A percentile compares a stretch with the other conserved stretches of the same genome.
Conservation (phyloP, 92 coral and sea anemone species). For the Anthopleura xanthogrammica region DNA sequence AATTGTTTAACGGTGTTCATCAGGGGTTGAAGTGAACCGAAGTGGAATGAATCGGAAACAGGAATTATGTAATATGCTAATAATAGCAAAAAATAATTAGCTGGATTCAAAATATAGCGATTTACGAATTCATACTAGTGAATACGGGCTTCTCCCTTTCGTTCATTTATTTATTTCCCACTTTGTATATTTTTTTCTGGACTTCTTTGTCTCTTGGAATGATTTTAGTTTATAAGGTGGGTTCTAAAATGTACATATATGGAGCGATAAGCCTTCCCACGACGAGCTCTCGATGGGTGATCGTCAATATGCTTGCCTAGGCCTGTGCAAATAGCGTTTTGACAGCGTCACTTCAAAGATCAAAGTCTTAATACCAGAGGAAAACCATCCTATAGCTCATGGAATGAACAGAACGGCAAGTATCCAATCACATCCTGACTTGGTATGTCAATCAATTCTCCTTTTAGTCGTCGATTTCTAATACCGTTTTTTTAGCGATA, state of each 20-base stretch:
- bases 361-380: background rate
- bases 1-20: background rate
- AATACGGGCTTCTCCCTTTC: background rate
- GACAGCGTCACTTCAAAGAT: background rate
- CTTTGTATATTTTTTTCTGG: background rate
- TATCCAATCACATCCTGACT: slow-evolving; percentile 23
- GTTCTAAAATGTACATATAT: slow-evolving; percentile 7
- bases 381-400: slow-evolving; percentile 14
- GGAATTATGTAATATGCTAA: background rate
- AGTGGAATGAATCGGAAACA: background rate
- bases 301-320: slow-evolving; percentile 4
- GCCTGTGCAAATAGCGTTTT: slow-evolving; percentile 6
- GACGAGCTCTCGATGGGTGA: slow-evolving; percentile 4
- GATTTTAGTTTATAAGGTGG: background rate
- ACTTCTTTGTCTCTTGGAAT: background rate
- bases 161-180: background rate
- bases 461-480: background rate
- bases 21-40: background rate
- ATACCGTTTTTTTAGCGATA: background rate
- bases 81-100: background rate
- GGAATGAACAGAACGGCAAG: background rate
- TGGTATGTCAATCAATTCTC: slow-evolving; percentile 30
- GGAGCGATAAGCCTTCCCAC: background rate
- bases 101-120: background rate
- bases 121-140: background rate